Conservation (phyloP, 2,113 vertebrate species). For the Rousettus leschenaultii region DNA sequence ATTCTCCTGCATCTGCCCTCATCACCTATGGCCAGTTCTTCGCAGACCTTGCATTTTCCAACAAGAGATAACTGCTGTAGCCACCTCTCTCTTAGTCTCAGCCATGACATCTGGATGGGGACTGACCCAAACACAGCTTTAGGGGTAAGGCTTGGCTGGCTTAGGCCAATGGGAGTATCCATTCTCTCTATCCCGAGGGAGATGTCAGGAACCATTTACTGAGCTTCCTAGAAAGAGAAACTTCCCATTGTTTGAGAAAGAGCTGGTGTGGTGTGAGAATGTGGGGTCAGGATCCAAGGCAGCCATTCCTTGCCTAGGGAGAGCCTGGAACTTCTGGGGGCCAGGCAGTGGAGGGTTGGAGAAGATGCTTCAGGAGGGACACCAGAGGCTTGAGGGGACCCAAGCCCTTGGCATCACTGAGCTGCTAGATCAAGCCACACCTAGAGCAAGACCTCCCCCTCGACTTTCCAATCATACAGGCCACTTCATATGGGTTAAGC, state of each 20-base stretch:
- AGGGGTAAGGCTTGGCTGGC: not conserved
- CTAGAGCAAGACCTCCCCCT: not conserved
- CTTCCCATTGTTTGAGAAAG: not conserved
- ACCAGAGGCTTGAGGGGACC: not conserved
- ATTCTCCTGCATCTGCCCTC: not conserved
- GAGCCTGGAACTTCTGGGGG: not conserved
- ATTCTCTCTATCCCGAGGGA: not conserved
- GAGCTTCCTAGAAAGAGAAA: not conserved
- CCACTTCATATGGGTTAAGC: not conserved
- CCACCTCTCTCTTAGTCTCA: not conserved
- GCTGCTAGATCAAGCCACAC: not conserved
- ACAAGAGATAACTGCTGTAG: too few species aligned
- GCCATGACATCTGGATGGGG: not conserved
- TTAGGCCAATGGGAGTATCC: not conserved
- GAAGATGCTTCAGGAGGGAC: not conserved
- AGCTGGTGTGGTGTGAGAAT: not conserved
- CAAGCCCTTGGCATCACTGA: not conserved
- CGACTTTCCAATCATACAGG: not conserved
- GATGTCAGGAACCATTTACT: not conserved
- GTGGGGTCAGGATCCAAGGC: not conserved
- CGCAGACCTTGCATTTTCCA: not conserved
- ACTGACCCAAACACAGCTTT: not conserved
- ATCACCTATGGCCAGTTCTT: not conserved
- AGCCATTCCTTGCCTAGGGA: not conserved
- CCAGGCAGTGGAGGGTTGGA: not conserved